Evolutionary conservation across 2,888 invertebrate genomes (phyloP), one percentile per base, ranked within the genome.

Genomic region (Patella ulyssiponensis): DNA sequence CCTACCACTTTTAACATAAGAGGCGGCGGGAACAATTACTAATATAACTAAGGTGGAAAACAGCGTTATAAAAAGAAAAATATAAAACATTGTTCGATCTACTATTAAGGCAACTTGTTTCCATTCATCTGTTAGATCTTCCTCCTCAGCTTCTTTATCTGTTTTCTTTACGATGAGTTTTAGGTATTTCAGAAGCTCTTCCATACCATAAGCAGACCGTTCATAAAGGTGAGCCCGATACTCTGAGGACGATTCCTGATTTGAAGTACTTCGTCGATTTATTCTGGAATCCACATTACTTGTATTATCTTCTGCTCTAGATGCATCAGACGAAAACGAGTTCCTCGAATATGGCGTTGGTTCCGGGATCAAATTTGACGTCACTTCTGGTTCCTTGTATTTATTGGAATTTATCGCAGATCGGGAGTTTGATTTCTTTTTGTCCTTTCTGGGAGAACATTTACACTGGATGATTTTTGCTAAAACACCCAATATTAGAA

Each of bases 31-130:
- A 4, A 90, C 87, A 51, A 88, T 74, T 3, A 90, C 87, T 44
- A 90, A 82, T 56, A 90, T 82, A 51, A 89, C 77, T 9, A 88
- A 70, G 7, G 89, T 86, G 27, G 88, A 86, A 64, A 86, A 76
- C 23, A 88, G 80, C 17, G 90, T 89, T 51, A 87, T 82, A 14
- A 85, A 53, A 73, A 90, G 80, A 80, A 90, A 91, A 27, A 87
- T 76, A 88, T 87, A 88, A 79, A 91, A 90, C 80, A 90, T 83
- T 54, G 90, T 81, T 20, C 90, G 81, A 76, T 91, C 91, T 7
- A 90, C 84, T 17, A 91, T 87, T 23, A 88, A 81, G 0, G 90
- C 90, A 56, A 90, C 88, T 78, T 89, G 87, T 77, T 89, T 89
- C 91, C 91, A 91, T 77, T 91, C 91, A 71, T 88, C 87, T 64